Base-by-base conservation (phyloP, 2,888 invertebrate species). In the Drosophila tanythrix region DNA sequence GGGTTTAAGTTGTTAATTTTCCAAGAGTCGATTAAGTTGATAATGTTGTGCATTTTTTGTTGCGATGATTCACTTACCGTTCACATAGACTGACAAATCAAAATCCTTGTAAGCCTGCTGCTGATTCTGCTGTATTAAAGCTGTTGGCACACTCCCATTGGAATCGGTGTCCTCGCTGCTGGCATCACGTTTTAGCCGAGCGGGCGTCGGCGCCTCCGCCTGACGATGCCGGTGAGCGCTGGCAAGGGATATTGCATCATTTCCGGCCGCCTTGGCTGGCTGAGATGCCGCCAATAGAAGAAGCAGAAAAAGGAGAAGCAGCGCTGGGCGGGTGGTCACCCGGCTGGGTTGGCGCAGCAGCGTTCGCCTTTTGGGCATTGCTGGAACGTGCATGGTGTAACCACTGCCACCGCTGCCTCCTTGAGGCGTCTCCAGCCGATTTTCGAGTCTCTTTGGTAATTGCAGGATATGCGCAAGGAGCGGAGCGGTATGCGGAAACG, bases 81-180 rank as follows among this genome's bases (percentile, higher is more conserved):
- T 90, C 11, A 69, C 70, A 70, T 90, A 89, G 59, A 79, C 88
- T 21, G 76, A 73, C 58, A 89, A 82, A 52, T 86, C 82, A 57
- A 86, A 62, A 52, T 77, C 63, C 43, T 64, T 59, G 46, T 63
- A 50, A 11, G 31, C 13, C 38, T 60, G 64, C n/a, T 43, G 6
- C 27, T 36, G 73, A 21, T 55, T 52, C 13, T 27, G 53, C n/a
- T 48, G 53, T n/a, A 15, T 33, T 38, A 35, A 15, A n/a, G 36
- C 15, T 31, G 53, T 11, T 31, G 53, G 29, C 11, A 21, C 13
- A 13, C 43, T 21, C 11, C 43, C 43, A 21, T 43, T 43, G 43
- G 25, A 25, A 38, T 48, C 33, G 25, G 36, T 48, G 60, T 52
- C 55, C 43, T 55, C 57, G 70, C 13, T 58, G 68, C 50, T 80